Evolutionary conservation across 2,113 vertebrate species (phyloP).

Genomic region (Gopherus evgoodei): DNA sequence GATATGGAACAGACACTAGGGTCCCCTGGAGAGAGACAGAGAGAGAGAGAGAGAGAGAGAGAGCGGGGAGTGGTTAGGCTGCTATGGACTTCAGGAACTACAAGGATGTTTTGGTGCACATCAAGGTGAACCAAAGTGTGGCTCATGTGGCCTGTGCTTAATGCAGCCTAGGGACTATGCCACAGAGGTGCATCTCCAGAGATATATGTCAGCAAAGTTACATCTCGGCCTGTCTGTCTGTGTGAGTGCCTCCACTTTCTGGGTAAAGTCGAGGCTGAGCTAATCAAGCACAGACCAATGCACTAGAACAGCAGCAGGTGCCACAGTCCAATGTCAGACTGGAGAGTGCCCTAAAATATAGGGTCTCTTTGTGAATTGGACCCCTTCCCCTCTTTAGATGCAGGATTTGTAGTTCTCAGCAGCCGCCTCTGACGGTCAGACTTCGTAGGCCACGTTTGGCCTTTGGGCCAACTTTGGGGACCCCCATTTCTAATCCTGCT

Average conservation of each 20-base stretch:
- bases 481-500: background rate
- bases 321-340: background rate
- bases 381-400: background rate
- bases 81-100: background rate
- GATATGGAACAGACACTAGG: conserved; percentile 94
- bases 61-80: background rate
- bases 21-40: conserved; percentile 79
- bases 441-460: background rate
- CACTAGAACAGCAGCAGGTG: background rate
- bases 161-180: background rate
- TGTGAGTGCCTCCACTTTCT: background rate
- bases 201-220: background rate
- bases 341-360: background rate
- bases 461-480: background rate
- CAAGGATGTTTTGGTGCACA: background rate
- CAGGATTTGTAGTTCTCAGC: background rate
- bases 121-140: background rate
- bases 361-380: background rate
- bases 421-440: background rate
- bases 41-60: background rate
- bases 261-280: background rate
- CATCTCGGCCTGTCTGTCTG: background rate
- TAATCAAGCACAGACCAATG: background rate
- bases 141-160: accelerated
- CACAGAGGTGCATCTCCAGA: background rate